Base-by-base conservation (phyloP, 2,113 vertebrate genomes). In the Miniopterus natalensis region DNA sequence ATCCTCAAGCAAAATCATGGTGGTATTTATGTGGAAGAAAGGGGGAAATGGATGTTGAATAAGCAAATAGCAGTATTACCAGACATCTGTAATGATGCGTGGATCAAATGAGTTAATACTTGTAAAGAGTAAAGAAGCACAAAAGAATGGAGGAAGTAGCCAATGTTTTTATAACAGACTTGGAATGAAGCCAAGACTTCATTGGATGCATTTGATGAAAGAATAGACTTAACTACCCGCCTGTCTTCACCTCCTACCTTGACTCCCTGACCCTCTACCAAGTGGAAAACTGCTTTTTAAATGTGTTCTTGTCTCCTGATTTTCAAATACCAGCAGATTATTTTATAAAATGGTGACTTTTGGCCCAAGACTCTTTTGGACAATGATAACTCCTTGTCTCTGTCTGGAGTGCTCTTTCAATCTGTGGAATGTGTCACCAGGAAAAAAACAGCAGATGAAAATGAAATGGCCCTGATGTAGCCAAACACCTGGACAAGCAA, bases 311-410 rank as follows among this genome's bases (percentile, higher is more conserved):
- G 2, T 75, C 7, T 36, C 40, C 17, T 73, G 74, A 80, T 85
- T 80, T 92, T 47, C 25, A 77, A 83, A 78, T 79, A 65, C 10
- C 88, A 53, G 23, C 55, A 83, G 68, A 74, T 11, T 14, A 80
- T 77, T 92, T 49, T 78, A 66, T 85, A 31, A 85, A 85, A 65
- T 74, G 25, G 10, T 68, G 23, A 29, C 55, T 90, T 90, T 92
- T 55, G 63, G 36, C 9, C 53, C 17, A 86, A 74, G 4, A 6
- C 6, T 75, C 5, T 92, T 70, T 74, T 36, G 63, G 36, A 74
- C 42, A 88, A 75, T 12, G 53, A 17, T 63, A 85, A 53, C 29
- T 88, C 49, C 36, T 61, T 23, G 8, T 59, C 42, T 91, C 49
- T 63, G 5, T 6, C 51, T 91, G 8, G 29, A 8, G n/a, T 42